Evolutionary conservation across 2,113 vertebrate genomes (phyloP).

Genomic region (Phycodurus eques): DNA sequence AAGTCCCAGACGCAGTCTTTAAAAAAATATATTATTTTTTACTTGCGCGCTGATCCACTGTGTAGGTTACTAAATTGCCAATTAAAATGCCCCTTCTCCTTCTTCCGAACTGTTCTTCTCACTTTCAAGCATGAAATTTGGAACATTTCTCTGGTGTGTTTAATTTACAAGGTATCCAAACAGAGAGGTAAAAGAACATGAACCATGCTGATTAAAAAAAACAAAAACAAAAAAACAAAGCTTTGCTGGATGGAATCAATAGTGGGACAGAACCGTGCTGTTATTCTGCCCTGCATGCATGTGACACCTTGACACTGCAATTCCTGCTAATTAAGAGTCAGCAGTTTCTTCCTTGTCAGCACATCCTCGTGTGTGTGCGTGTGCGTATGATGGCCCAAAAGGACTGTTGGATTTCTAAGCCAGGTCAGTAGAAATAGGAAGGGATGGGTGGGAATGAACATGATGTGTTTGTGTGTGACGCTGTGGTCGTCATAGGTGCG

Average conservation of each 20-base stretch:
- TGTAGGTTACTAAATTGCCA: constrained; percentile 62
- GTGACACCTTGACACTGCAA: constrained; percentile 66
- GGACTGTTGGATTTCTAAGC: constrained; percentile 54
- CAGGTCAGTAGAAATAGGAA: constrained; percentile 52
- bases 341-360: constrained; percentile 54
- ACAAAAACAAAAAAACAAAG: constrained; percentile 37
- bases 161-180: constrained; percentile 38
- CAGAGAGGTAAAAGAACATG: constrained; percentile 32
- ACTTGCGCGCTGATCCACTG: constrained; percentile 44
- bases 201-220: neutral
- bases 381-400: constrained; percentile 28
- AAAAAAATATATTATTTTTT: constrained; percentile 1
- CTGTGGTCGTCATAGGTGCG: constrained; percentile 40
- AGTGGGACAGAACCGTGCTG: constrained; percentile 23
- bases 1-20: neutral
- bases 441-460: constrained; percentile 62
- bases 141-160: constrained; percentile 40
- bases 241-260: constrained; percentile 30
- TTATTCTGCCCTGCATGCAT: constrained; percentile 34
- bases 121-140: constrained; percentile 32
- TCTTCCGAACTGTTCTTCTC: neutral
- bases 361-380: constrained; percentile 50
- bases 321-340: constrained; percentile 67
- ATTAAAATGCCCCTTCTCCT: constrained; percentile 58
- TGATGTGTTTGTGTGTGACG: constrained; percentile 16